Percentiles rank a stretch among this genome's conserved stretches.
Conservation (phyloP, 2,113 vertebrate species). For the Larimichthys polyactis region DNA sequence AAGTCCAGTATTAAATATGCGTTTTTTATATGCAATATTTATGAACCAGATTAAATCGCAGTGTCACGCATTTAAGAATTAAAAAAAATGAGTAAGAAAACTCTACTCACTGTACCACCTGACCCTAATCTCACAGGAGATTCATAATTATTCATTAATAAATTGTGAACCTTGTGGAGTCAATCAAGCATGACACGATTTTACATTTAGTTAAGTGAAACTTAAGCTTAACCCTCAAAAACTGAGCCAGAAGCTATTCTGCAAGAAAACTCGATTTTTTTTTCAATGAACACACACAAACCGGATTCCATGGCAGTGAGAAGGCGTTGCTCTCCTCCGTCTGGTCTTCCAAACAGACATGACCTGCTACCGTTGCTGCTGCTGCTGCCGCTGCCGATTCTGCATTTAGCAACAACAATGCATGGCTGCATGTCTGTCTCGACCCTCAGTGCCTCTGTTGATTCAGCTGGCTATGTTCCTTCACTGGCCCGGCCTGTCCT, state of each 20-base stretch:
- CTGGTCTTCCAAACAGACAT: conserved; percentile 35
- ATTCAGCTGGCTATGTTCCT: conserved; percentile 73
- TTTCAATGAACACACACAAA: neutral
- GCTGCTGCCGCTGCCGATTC: conserved; percentile 30
- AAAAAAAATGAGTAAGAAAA: neutral
- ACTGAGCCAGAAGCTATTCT: neutral
- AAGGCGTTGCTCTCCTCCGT: conserved; percentile 21
- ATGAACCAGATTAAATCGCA: neutral
- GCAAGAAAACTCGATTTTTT: neutral
- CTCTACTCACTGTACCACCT: neutral
- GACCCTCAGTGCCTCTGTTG: conserved; percentile 66
- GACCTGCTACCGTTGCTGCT: conserved; percentile 51
- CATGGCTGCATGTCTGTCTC: conserved; percentile 46
- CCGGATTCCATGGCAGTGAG: neutral
- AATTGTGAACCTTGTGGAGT: neutral
- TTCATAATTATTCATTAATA: neutral
- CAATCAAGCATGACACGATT: neutral
- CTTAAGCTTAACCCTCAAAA: neutral
- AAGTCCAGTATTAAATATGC: neutral
- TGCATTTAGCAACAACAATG: conserved; percentile 73
- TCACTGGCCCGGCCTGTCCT: conserved; percentile 33
- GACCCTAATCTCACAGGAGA: neutral
- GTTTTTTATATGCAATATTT: no score
- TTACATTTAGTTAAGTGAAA: neutral
- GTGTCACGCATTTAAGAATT: neutral